Evolutionary conservation across 2,113 vertebrate species (phyloP).

Genomic region (Cardinalis cardinalis): DNA sequence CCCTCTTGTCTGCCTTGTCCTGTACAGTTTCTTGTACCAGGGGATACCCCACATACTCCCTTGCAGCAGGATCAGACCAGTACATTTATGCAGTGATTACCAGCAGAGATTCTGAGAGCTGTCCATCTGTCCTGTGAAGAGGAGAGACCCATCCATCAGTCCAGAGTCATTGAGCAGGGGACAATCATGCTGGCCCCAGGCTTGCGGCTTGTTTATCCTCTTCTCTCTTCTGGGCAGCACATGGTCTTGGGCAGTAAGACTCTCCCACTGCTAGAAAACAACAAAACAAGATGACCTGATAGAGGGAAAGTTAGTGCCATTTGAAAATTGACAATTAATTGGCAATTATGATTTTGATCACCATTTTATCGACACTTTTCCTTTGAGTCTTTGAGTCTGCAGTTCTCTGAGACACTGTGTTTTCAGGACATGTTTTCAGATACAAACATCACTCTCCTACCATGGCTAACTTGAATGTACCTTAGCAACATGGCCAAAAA

Average conservation of each 20-base stretch:
- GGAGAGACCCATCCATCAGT: neutral
- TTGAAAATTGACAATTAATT: neutral
- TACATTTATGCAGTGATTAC: neutral
- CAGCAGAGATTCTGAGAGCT: neutral
- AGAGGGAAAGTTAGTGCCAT: neutral
- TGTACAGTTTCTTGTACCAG: neutral
- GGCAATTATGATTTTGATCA: neutral
- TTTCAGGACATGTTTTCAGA: neutral
- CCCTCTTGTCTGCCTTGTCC: neutral
- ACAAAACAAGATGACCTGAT: neutral
- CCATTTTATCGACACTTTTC: neutral
- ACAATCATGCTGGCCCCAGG: neutral
- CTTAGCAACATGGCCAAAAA: neutral
- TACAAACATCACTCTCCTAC: neutral
- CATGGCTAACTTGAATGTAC: neutral
- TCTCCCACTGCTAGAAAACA: neutral
- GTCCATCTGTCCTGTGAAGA: neutral
- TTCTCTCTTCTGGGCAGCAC: neutral
- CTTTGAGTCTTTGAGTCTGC: neutral
- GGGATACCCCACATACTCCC: rapidly evolving
- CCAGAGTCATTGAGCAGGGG: neutral
- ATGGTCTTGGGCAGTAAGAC: neutral
- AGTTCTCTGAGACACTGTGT: neutral
- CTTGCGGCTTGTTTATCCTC: neutral
- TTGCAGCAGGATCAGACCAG: neutral